Base-by-base conservation (phyloP, 2,888 invertebrate genomes). In the Drosophila koepferae region DNA sequence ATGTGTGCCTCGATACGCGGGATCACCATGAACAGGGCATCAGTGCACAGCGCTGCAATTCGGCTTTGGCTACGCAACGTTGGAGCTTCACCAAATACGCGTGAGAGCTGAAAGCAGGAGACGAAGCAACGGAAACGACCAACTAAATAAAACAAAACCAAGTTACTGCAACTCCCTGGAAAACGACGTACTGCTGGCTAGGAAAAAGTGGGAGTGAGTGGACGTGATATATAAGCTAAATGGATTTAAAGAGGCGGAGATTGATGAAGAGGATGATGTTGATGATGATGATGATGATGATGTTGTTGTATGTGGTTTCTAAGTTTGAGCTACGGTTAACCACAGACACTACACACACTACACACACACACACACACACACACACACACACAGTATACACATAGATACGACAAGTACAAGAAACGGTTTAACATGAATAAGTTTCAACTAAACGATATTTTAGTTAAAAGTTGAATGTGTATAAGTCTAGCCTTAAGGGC, bases 1-100 rank as follows among this genome's bases (percentile, higher is more conserved):
- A 97, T 74, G 95, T 97, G 23, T 98, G 98, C 92, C 94, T 98
- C 51, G 96, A 97, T 92, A 95, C 96, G 55, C 91, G 94, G 90
- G 94, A 94, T 91, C 93, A 94, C 78, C 86, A 87, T 56, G 94
- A 94, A 77, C 94, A 94, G 61, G 95, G 95, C 12, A 94, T 96
- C 53, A 95, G 95, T 36, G 96, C 95, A 10, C 95, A 96, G 91
- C 94, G 95, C 82, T 96, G 96, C 92, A 95, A 96, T 90, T 94
- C 94, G 40, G 94, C 94, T 53, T 93, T 95, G 55, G 94, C 94
- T 60, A 94, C 95, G 62, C 96, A 96, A 92, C 94, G 95, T 86
- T 96, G 96, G 96, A 94, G 93, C 80, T 94, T 95, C 75, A 92
- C 94, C 28, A 90, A 90, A 56, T 89, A 75, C 18, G 86, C 86